Evolutionary conservation across 2,113 vertebrate species (phyloP).

Genomic region (Calidris pugnax): DNA sequence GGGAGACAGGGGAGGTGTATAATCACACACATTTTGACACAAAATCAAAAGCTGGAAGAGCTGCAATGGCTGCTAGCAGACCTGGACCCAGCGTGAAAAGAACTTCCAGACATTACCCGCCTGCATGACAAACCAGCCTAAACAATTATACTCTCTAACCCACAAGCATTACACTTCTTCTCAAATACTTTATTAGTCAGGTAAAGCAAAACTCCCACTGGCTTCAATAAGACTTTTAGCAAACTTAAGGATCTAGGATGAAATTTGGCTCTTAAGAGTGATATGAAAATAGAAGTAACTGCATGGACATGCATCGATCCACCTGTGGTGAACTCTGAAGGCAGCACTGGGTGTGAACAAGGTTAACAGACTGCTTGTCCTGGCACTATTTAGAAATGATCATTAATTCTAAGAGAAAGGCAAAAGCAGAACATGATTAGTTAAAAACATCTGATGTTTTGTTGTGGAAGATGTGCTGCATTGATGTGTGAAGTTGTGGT

Average conservation of each 20-base stretch:
- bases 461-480: not conserved
- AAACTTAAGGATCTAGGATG: not conserved
- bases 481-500: not conserved
- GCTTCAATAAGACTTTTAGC: not conserved
- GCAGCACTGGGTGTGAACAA: not conserved
- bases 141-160: not conserved
- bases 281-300: not conserved
- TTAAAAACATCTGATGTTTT: not conserved
- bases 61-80: not conserved
- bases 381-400: not conserved
- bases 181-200: not conserved
- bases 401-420: not conserved
- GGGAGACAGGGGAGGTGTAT: accelerated
- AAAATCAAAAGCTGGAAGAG: not conserved
- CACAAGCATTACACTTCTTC: not conserved
- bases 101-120: not conserved
- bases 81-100: not conserved
- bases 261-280: not conserved
- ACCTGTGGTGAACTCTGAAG: not conserved
- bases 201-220: not conserved
- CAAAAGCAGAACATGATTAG: not conserved
- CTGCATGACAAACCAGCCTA: not conserved
- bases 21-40: not conserved
- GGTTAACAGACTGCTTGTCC: not conserved
- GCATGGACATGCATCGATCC: not conserved